Percentiles rank a stretch among this genome's conserved stretches.
These are phyloP conservation scores for Trypoxylus dichotomus DNA, from an alignment of 1,140 invertebrate species.

Conservation along the genomic window DNA sequence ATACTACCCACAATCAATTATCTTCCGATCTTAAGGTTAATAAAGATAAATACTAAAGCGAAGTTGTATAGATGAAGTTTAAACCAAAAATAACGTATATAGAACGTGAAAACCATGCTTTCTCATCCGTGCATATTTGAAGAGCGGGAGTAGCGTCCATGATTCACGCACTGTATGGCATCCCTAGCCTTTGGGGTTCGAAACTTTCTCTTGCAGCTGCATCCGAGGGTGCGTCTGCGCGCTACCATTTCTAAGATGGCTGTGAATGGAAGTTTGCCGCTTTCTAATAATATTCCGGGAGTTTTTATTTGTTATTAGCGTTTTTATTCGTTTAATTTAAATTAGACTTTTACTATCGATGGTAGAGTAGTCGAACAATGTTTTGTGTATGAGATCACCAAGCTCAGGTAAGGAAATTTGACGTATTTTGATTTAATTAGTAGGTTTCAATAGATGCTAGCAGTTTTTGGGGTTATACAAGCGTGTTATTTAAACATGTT, in stretches of 20 bases:
- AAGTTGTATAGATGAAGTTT: no score
- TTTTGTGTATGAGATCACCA: neutral
- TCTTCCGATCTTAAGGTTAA: no score
- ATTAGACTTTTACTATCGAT: neutral
- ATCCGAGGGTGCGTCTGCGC: conserved; percentile 16
- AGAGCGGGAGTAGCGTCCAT: neutral
- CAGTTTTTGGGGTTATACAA: neutral
- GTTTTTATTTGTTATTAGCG: neutral
- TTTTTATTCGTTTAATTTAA: neutral
- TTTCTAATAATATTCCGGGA: neutral
- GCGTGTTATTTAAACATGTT: no score
- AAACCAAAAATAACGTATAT: no score
- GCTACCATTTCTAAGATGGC: conserved; percentile 4
- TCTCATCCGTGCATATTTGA: neutral
- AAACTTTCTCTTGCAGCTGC: conserved; percentile 27
- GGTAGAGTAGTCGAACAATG: neutral
- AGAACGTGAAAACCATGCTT: no score
- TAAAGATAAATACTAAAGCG: no score
- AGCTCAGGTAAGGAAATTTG: neutral
- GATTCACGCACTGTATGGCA: conserved; percentile 3
- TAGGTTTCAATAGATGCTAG: neutral
- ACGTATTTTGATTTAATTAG: neutral
- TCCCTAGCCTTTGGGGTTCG: conserved; percentile 12
- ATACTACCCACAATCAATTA: no score
- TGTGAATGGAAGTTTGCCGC: neutral